A percentile compares a stretch with the other conserved stretches of the same genome.
Evolutionary conservation across 2,888 invertebrate species (phyloP).

Genomic region (Cordilura impudica): DNA sequence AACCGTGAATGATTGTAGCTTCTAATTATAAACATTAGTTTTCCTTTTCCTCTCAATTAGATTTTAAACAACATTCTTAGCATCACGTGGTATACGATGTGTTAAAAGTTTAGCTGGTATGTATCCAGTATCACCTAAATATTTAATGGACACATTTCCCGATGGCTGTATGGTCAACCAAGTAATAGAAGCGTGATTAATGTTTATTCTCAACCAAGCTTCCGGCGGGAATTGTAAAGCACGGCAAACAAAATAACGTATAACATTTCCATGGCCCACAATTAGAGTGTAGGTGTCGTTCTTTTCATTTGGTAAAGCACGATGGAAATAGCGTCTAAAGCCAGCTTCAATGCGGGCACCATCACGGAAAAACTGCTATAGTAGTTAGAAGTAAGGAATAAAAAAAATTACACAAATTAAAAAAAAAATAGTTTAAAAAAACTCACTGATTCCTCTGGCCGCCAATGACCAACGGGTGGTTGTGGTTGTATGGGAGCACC

Average conservation of each 20-base stretch:
- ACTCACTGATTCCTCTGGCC: constrained; percentile 87
- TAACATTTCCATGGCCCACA: constrained; percentile 99
- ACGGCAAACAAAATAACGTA: constrained; percentile 95
- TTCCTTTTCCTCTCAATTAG: neutral
- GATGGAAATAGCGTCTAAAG: constrained; percentile 94
- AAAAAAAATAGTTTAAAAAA: neutral
- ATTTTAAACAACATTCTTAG: constrained; percentile 71
- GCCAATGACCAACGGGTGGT: constrained; percentile 93
- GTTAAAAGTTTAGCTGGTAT: constrained; percentile 88
- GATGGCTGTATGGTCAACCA: constrained; percentile 91
- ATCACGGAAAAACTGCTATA: constrained; percentile 93
- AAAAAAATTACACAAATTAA: neutral
- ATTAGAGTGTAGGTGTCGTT: constrained; percentile 92
- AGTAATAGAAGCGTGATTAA: constrained; percentile 96
- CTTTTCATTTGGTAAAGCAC: constrained; percentile 89
- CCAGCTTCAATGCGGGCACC: constrained; percentile 97
- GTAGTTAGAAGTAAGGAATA: neutral
- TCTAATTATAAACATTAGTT: neutral
- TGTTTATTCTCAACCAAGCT: constrained; percentile 94
- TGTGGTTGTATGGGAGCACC: constrained; percentile 97
- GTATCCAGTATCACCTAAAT: constrained; percentile 93
- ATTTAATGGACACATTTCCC: constrained; percentile 89
- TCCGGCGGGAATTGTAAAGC: constrained; percentile 98
- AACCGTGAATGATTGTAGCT: no score
- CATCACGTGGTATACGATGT: constrained; percentile 78